These are phyloP conservation scores for Helicoverpa zea DNA, from an alignment of 1,140 invertebrate genomes.

Conservation along the genomic window DNA sequence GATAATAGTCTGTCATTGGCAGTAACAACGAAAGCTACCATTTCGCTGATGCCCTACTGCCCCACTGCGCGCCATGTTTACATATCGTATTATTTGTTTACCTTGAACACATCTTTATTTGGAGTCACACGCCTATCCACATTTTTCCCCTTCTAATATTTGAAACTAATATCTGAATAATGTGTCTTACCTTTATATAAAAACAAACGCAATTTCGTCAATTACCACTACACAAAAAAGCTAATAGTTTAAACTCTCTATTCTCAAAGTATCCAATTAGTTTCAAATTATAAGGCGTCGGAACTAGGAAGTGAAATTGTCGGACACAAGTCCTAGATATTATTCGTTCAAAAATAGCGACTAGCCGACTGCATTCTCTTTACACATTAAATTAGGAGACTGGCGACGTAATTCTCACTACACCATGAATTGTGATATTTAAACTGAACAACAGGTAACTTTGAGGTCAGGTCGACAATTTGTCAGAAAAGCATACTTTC, in stretches of 20 bases:
- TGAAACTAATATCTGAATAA: no score
- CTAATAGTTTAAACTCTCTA: constrained; percentile 20
- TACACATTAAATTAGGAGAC: constrained; percentile 9
- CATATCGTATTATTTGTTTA: constrained; percentile 61
- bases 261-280: constrained; percentile 7
- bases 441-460: constrained; percentile 2
- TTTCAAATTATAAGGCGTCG: constrained; percentile 33
- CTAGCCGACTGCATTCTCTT: constrained; percentile 12
- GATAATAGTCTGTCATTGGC: constrained; percentile 73
- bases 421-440: constrained; percentile 17
- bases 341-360: neutral
- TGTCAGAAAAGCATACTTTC: constrained; percentile 20
- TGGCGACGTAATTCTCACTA: constrained; percentile 8
- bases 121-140: neutral
- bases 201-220: constrained; percentile 22
- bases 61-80: constrained; percentile 63
- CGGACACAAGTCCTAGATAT: constrained; percentile 36
- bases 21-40: constrained; percentile 79
- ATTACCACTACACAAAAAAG: neutral
- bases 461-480: neutral
- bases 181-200: constrained; percentile 2
- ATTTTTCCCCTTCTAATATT: constrained; percentile 4
- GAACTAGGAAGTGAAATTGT: constrained; percentile 38
- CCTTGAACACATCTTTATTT: constrained; percentile 44
- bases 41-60: constrained; percentile 75